phyloP scores from a whole-genome alignment of 30 jellyfish, hydroid and myxozoan species.

The Chironex yamaguchii region DNA sequence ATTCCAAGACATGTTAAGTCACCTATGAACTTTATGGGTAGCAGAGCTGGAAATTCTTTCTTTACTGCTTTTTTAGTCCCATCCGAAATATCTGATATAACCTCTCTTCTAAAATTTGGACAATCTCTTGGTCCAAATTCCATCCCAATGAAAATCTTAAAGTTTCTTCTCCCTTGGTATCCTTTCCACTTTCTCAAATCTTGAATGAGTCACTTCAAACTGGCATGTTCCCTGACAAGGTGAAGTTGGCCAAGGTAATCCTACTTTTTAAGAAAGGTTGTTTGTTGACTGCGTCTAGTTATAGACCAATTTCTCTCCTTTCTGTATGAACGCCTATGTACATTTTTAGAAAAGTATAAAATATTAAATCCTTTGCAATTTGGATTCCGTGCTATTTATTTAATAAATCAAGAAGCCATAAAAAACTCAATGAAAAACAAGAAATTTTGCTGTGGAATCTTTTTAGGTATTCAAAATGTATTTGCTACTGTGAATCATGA shows the following conservation, averaged over 20 bases:
- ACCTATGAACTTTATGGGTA: slow-evolving; percentile 32
- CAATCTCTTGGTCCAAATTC: slow-evolving; percentile 75
- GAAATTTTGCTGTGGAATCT: slow-evolving; percentile 26
- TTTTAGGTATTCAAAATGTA: slow-evolving; percentile 42
- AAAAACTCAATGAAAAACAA: slow-evolving; percentile 7
- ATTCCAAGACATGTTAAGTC: slow-evolving; percentile 38
- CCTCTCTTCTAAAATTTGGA: slow-evolving; percentile 62
- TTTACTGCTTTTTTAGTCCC: slow-evolving; percentile 60
- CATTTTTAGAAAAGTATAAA: slow-evolving; percentile 35
- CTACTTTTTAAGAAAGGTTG: slow-evolving; percentile 73
- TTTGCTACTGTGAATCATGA: slow-evolving; percentile 54
- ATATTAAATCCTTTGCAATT: slow-evolving; percentile 47
- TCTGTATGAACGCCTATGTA: slow-evolving; percentile 58
- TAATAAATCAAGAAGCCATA: slow-evolving; percentile 49
- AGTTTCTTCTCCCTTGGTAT: slow-evolving; percentile 35
- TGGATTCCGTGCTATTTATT: slow-evolving; percentile 66
- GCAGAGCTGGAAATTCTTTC: slow-evolving; percentile 48
- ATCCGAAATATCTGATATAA: slow-evolving; percentile 52
- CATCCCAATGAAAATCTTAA: slow-evolving; percentile 66
- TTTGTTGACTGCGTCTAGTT: slow-evolving; percentile 42
- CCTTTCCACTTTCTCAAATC: slow-evolving; percentile 71
- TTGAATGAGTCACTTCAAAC: slow-evolving; percentile 62
- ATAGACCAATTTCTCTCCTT: slow-evolving; percentile 77
- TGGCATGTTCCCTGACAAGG: slow-evolving; percentile 67
- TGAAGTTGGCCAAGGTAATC: slow-evolving; percentile 68